Conservation (phyloP, 2,888 invertebrate genomes). For the Belgica antarctica region DNA sequence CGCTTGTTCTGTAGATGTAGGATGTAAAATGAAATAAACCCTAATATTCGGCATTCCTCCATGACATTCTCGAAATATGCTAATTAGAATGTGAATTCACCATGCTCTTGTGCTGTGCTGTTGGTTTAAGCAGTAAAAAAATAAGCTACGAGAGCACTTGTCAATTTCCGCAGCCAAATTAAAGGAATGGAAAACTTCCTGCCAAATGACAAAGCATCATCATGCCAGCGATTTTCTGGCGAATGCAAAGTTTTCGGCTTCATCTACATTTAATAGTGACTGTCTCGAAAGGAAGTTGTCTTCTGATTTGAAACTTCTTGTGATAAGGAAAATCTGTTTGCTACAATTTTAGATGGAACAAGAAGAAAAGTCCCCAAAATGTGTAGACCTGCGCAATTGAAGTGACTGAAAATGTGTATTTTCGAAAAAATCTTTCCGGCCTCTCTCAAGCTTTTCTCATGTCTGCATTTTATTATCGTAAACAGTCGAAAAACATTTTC, state of each 20-base stretch:
- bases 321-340: slow-evolving; percentile 27
- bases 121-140: not conserved
- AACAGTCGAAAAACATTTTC: slow-evolving; percentile 3
- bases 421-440: slow-evolving; percentile 22
- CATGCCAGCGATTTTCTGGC: not conserved
- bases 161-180: not conserved
- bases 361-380: slow-evolving; percentile 19
- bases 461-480: slow-evolving; percentile 32
- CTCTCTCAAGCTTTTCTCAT: slow-evolving; percentile 4
- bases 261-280: too few relatives aligned
- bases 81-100: slow-evolving; percentile 14
- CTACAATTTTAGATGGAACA: not conserved
- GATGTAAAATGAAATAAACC: too few relatives aligned
- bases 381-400: slow-evolving; percentile 33
- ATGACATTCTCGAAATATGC: slow-evolving; percentile 38
- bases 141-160: not conserved
- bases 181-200: not conserved
- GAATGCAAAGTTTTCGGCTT: not conserved
- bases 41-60: not conserved
- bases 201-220: not conserved
- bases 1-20: too few relatives aligned
- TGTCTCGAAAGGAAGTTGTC: not conserved
- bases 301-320: not conserved
- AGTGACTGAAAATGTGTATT: not conserved
- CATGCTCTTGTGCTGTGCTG: not conserved